These are phyloP conservation scores for Ochropleura leucogaster DNA, from an alignment of 2,888 invertebrate species.

Conservation along the genomic window DNA sequence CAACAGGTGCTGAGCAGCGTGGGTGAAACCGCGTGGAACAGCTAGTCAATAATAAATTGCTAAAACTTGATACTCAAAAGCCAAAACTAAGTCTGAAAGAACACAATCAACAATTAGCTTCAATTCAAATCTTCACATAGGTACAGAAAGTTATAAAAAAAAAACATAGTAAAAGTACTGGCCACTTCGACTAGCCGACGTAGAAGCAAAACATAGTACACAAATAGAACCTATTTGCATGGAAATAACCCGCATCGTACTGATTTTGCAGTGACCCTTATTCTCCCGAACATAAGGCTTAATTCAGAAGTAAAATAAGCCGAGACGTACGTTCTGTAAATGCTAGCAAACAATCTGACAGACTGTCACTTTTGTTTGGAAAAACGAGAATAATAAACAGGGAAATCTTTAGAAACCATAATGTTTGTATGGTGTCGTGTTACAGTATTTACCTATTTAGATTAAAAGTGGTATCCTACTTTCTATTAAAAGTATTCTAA, in stretches of 20 bases:
- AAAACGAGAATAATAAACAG: slow-evolving; percentile 57
- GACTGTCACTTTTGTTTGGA: slow-evolving; percentile 40
- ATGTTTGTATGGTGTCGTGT: slow-evolving; percentile 12
- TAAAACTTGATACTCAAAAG: no score
- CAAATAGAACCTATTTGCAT: slow-evolving; percentile 60
- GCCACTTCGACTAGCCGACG: slow-evolving; percentile 17
- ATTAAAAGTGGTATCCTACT: slow-evolving; percentile 2
- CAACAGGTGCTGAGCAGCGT: no score
- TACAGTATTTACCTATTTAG: slow-evolving; percentile 16
- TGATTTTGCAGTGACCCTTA: neutral
- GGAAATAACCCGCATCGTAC: slow-evolving; percentile 50
- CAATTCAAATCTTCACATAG: neutral
- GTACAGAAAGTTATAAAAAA: slow-evolving; percentile 16
- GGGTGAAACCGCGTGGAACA: no score
- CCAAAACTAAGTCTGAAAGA: no score
- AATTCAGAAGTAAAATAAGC: neutral
- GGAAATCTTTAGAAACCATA: slow-evolving; percentile 53
- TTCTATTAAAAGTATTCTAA: no score
- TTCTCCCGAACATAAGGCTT: neutral
- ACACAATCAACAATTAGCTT: neutral
- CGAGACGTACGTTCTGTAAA: slow-evolving; percentile 36
- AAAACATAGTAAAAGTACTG: slow-evolving; percentile 15
- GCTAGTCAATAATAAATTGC: no score
- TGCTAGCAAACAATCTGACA: slow-evolving; percentile 47
- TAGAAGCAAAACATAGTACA: slow-evolving; percentile 40